These are phyloP conservation scores for Xiphophorus birchmanni DNA, from an alignment of 2,797 vertebrate species.

Conservation along the genomic window DNA sequence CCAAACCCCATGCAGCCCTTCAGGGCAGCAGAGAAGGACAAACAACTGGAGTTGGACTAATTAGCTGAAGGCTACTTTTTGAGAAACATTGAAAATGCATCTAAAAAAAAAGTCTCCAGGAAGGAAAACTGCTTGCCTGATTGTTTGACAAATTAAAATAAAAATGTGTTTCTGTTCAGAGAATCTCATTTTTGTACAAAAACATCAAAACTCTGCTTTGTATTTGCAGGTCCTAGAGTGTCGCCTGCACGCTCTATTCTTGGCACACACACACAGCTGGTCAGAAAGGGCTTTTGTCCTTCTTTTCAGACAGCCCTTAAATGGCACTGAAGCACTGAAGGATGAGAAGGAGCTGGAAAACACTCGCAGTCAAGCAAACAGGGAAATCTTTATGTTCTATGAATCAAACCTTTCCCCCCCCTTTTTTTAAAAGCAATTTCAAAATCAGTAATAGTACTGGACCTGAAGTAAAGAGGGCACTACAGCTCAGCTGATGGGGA, in stretches of 20 bases:
- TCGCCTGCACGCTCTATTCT: constrained; percentile 47
- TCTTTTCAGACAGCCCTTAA: constrained; percentile 61
- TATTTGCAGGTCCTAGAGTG: background rate
- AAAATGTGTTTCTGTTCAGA: background rate
- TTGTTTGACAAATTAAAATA: background rate
- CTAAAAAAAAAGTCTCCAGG: background rate
- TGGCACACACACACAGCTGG: constrained; percentile 49
- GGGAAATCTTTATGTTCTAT: constrained; percentile 25
- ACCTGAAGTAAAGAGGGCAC: constrained; percentile 59
- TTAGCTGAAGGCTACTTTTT: constrained; percentile 2
- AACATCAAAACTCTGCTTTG: background rate
- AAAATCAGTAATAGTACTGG: constrained; percentile 24
- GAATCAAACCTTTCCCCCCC: background rate
- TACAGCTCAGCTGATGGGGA: constrained; percentile 22
- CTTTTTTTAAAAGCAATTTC: constrained; percentile 5
- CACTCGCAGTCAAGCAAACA: constrained; percentile 30
- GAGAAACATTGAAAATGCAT: background rate
- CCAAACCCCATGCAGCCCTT: constrained; percentile 30
- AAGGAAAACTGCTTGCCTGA: background rate
- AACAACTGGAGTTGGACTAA: background rate
- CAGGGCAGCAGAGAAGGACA: constrained; percentile 2
- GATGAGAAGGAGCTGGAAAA: constrained; percentile 44
- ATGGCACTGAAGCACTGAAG: constrained; percentile 58
- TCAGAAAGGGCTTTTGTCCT: constrained; percentile 61
- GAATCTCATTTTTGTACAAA: background rate